Base-by-base conservation (phyloP, 2,888 invertebrate species). In the Julus scandinavius region DNA sequence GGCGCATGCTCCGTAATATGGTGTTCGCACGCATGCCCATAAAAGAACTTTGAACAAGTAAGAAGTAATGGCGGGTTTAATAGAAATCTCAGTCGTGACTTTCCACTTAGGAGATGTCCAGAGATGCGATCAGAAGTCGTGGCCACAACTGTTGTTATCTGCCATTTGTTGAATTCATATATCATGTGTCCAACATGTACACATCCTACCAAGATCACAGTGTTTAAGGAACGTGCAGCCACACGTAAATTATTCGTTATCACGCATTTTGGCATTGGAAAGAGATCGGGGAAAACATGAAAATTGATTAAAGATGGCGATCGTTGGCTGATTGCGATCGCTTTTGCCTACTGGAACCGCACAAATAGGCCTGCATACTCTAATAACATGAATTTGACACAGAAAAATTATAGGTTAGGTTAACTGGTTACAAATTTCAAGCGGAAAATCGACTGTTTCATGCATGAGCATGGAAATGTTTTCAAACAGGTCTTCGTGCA, bases 281-380 rank as follows among this genome's bases (percentile, higher is more conserved):
- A 29, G 29, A 20, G 72, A 20, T 72, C 72, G 72, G 72, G 72
- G 45, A 45, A 72, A 72, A 72, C 72, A 29, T n/a, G 72, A 72
- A 72, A 72, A 72, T 72, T 72, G 72, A 72, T 72, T 72, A 72
- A 72, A 72, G 72, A 72, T 72, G 72, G 72, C 72, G 72, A 72
- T 63, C 63, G 63, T 17, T 17, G 63, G 63, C 63, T 63, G 63
- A 63, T 72, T 72, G 72, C 72, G 72, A 72, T 72, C 72, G 72
- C 20, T 9, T 20, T 72, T 72, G 72, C 72, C 72, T 72, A 72
- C 72, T 72, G 72, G 72, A 72, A 72, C 72, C 72, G 72, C 72
- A 63, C 58, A 63, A 63, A 63, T 63, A 63, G 58, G 58, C 58
- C 58, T n/a, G 72, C 72, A 29, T 9, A 72, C 72, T 29, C 17